phyloP scores from a whole-genome alignment of 2,888 invertebrate species.

The Tachina lurida region DNA sequence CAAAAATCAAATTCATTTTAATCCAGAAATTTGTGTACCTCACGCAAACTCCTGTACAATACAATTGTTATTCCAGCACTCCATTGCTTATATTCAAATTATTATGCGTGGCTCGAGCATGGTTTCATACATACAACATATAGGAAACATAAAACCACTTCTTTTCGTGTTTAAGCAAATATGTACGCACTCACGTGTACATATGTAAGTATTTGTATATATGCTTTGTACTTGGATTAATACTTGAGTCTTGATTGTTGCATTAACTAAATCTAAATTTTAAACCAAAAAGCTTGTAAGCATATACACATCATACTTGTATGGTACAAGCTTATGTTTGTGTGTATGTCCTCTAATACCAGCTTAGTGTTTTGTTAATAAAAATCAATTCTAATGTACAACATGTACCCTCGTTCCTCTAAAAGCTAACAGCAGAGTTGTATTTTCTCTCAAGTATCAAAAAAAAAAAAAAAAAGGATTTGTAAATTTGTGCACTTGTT shows the following conservation, averaged over 20 bases:
- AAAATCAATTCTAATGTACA: constrained; percentile 15
- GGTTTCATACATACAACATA: constrained; percentile 1
- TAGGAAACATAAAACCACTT: constrained; percentile 31
- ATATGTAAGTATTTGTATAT: background rate
- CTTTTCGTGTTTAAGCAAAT: background rate
- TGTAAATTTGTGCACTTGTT: constrained; percentile 40
- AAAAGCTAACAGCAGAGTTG: background rate
- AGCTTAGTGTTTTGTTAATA: constrained; percentile 14
- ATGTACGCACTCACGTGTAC: background rate
- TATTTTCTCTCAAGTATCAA: constrained; percentile 32
- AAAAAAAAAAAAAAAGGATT: constrained; percentile 15
- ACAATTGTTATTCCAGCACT: constrained; percentile 42
- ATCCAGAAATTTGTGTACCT: constrained; percentile 3
- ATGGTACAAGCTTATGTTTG: background rate
- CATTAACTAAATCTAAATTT: constrained; percentile 65
- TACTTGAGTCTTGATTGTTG: constrained; percentile 67
- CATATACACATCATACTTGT: background rate
- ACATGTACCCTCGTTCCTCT: background rate
- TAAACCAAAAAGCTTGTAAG: constrained; percentile 36
- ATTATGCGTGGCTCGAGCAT: constrained; percentile 8
- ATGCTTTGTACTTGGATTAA: constrained; percentile 11
- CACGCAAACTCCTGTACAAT: background rate
- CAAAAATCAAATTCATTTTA: background rate
- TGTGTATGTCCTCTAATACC: constrained; percentile 2
- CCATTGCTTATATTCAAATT: constrained; percentile 2